phyloP scores from a whole-genome alignment of 2,888 invertebrate species.

The Podotricha telesiphe region DNA sequence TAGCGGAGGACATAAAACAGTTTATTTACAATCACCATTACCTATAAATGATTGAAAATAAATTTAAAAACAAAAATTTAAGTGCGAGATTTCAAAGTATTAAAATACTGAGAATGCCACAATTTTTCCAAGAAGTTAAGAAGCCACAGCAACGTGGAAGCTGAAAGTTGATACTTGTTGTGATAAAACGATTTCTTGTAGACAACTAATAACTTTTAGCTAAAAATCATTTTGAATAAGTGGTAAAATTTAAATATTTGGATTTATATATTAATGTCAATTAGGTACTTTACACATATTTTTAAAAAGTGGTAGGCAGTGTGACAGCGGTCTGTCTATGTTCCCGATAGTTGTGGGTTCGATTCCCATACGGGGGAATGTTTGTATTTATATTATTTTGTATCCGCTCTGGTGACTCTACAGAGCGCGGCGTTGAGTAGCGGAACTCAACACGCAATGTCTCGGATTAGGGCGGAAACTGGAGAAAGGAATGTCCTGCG shows the following conservation, averaged over 20 bases:
- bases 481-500: too few species aligned
- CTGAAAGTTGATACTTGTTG: conserved; percentile 24
- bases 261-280: too few species aligned
- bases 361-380: too few species aligned
- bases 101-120: conserved; percentile 25
- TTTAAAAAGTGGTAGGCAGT: too few species aligned
- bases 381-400: too few species aligned
- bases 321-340: too few species aligned
- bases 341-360: too few species aligned
- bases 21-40: conserved; percentile 40
- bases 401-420: too few species aligned
- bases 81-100: conserved; percentile 31
- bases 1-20: conserved; percentile 40
- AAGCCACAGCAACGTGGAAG: conserved; percentile 27
- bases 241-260: neutral
- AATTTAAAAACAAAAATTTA: conserved; percentile 35
- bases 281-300: too few species aligned
- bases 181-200: conserved; percentile 22
- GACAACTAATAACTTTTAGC: neutral
- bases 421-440: too few species aligned
- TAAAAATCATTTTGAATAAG: neutral
- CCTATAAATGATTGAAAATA: conserved; percentile 46
- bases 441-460: too few species aligned
- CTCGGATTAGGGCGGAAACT: too few species aligned
- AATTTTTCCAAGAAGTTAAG: conserved; percentile 31